Base-by-base conservation (phyloP, 2,797 vertebrate species). In the Intellagama lesueurii region DNA sequence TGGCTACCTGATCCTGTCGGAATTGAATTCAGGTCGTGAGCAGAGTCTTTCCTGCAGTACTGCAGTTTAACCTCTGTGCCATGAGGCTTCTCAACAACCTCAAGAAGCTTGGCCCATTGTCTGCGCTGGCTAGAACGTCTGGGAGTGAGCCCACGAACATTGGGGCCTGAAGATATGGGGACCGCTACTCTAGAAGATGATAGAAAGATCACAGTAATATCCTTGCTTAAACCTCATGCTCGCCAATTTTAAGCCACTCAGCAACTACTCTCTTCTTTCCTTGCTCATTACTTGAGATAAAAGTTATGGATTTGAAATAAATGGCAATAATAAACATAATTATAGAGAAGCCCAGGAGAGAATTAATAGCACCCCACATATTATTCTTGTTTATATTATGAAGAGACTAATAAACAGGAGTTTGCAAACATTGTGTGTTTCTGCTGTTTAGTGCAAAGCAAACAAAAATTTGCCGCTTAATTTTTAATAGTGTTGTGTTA, bases 301-400 rank as follows among this genome's bases (percentile, higher is more conserved):
- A 82, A 79, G 79, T 89, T 89, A 89, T 86, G 60, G 70, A 86
- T 86, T 82, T 73, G 78, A 86, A 89, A 89, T 82, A 89, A 81
- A 89, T 86, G 78, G 88, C 56, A 86, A 69, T 86, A 89, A 89
- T 86, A 86, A 82, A 86, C 78, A n/a, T 82, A 76, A 82, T 89
- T 85, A 86, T 86, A 82, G 9, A 12, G 69, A 81, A 40, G 69
- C 88, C 70, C 70, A 40, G 16, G 70, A 86, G 79, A 82, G 84
- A 86, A 86, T 89, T 89, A 86, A 86, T 86, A 86, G 88, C 88
- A 30, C 49, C 79, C 78, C 56, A 56, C 79, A 89, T 86, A 81
- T 89, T 81, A 86, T 76, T 89, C 70, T 52, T 52, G 56, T 86
- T 86, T 86, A n/a, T 68, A 81, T 89, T 81, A 68, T 30, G 32